Base-by-base conservation (phyloP, 2,797 vertebrate genomes). In the Lagocephalus sceleratus region DNA sequence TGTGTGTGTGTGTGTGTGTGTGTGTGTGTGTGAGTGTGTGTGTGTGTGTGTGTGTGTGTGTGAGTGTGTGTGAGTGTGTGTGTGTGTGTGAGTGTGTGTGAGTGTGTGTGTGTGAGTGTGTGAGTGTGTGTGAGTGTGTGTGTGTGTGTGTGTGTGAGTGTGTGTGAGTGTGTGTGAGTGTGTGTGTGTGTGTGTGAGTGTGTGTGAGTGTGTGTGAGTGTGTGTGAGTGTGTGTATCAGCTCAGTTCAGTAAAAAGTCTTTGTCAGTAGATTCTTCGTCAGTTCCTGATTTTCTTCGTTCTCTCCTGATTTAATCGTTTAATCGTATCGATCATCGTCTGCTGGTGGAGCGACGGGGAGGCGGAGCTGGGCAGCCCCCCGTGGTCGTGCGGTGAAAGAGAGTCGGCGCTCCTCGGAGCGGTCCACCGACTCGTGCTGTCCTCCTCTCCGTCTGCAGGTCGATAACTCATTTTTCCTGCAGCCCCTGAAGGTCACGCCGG, bases 21-120 rank as follows among this genome's bases (percentile, higher is more conserved):
- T 42, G 46, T 23, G 39, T 54, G 8, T 40, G 7, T 19, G 6
- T 54, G 43, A 39, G 46, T 23, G 21, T 59, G 16, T 25, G 50
- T 51, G 38, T 39, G 15, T 39, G 38, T 39, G 38, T 39, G 15
- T 42, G 40, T 42, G 16, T 42, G 16, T 42, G 40, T n/a, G 40
- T n/a, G n/a, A n/a, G n/a, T n/a, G n/a, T n/a, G n/a, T n/a, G n/a
- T n/a, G n/a, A n/a, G n/a, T n/a, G n/a, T n/a, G n/a, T n/a, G n/a
- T 69, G 66, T 1, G 11, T 20, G 35, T 57, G 57, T 46, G 66
- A 60, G 57, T 54, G 61, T 53, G 42, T 39, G 43, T 59, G 52
- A 26, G 45, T 42, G 51, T 51, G 49, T 52, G 20, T 59, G 49
- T 42, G 15, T 42, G 14, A n/a, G n/a, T 17, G 16, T 51, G 46